phyloP scores from a whole-genome alignment of 2,888 invertebrate species.

The Deilephila porcellus region DNA sequence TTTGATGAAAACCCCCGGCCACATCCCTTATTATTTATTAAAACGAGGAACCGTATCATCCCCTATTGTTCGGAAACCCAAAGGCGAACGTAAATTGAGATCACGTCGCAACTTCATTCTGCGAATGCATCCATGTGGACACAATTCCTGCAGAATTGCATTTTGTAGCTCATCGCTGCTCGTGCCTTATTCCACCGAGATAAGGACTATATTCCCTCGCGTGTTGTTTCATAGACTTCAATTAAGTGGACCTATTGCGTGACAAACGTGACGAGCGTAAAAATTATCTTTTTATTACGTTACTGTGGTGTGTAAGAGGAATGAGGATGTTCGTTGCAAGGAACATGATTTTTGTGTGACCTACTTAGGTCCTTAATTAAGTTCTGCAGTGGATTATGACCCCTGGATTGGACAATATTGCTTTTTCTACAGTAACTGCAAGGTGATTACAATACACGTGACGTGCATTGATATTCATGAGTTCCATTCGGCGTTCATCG shows the following conservation, averaged over 20 bases:
- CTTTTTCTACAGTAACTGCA: too few relatives aligned
- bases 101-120: constrained; percentile 47
- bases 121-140: constrained; percentile 40
- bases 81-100: constrained; percentile 33
- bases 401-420: too few relatives aligned
- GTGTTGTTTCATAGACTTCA: constrained; percentile 25
- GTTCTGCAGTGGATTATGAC: too few relatives aligned
- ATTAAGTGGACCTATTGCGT: constrained; percentile 23
- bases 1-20: too few relatives aligned
- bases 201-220: not conserved
- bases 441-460: too few relatives aligned
- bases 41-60: not conserved
- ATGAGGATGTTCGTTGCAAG: not conserved
- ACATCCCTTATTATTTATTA: not conserved
- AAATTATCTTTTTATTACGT: constrained; percentile 22
- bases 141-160: not conserved
- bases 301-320: not conserved
- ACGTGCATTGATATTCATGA: too few relatives aligned
- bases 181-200: not conserved
- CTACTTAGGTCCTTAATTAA: not conserved
- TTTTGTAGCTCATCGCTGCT: not conserved
- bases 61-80: constrained; percentile 11
- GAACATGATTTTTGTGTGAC: not conserved
- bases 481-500: too few relatives aligned
- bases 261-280: constrained; percentile 11